Evolutionary conservation across 2,797 vertebrate genomes (phyloP), one percentile per base, ranked within the genome.

Genomic region (Hippocampus kuda): DNA sequence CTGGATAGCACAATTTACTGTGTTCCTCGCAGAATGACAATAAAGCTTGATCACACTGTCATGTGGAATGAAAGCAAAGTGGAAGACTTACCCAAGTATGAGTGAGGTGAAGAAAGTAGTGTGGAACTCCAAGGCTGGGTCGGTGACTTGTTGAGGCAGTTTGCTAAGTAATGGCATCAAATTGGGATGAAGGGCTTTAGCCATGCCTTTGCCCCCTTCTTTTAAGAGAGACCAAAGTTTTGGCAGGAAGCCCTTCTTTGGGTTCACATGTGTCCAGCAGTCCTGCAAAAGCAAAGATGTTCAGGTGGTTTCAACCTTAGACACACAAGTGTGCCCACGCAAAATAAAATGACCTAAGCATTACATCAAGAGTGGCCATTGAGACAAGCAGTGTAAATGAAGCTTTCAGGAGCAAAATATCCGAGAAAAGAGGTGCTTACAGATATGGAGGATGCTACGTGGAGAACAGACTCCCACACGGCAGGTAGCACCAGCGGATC

Each of bases 91-190:
- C 97, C 97, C 97, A 76, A 93, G 84, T 79, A 91, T 85, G 63
- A 97, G 38, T 54, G 91, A 90, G 42, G 86, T 88, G 84, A 98
- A 94, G 82, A 98, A 93, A 13, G 83, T 92, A 84, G 79, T 92
- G 80, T 91, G 94, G 83, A 95, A 98, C 56, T 95, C 93, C 85
- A 95, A 46, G 68, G 87, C 86, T 0, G 94, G 93, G 42, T 93
- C 89, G 6, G 87, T 91, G 77, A 95, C 69, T 1, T 91, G 87
- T 77, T 78, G 81, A 20, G 95, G 96, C 54, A 99, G 84, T 76
- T 91, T 94, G 88, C 95, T 98, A 80, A 99, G 87, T 68, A 99
- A 93, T 0, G 96, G 97, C 82, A 99, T 89, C n/a, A 99, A 87
- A 81, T 95, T 95, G 22, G 95, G 96, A 75, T 94, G 92, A 44